Evolutionary conservation across 2,113 vertebrate species (phyloP), one percentile per base, ranked within the genome.

Genomic region (Neofelis nebulosa): DNA sequence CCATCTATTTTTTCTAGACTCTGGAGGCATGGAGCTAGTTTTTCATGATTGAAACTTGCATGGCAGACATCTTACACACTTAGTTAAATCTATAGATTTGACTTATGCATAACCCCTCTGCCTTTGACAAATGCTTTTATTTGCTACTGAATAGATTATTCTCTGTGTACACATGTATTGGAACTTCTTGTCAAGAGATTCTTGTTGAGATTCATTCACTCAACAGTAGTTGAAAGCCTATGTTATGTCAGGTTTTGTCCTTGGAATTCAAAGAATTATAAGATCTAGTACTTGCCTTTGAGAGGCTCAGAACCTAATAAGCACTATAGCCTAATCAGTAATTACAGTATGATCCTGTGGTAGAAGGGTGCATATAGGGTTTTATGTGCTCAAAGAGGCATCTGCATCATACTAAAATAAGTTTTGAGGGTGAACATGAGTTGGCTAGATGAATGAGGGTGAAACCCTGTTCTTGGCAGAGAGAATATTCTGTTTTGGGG

Each of bases 41-140:
- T 96, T 82, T 48, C 55, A 68, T 89, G 61, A 88, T 71, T 52
- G n/a, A 80, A 97, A 92, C 74, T 71, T 94, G 50, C 5, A 8
- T 88, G 33, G 33, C 13, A 71, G 94, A 57, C 80, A 78, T 95
- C 83, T 95, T 78, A 83, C 68, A 76, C 86, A 63, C 33, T 95
- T 96, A 25, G 36, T 85, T 94, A 73, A 94, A 96, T 91, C 41
- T 91, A 63, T 73, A 91, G 50, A 84, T 65, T 79, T 97, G 80
- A 25, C 18, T 83, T 91, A 79, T 63, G 38, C 65, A n/a, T 82
- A 93, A 89, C 52, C 48, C 57, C 31, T 97, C 57, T 87, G 11
- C 31, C 1, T 55, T 93, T 86, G 92, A 68, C 80, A 90, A 31
- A 63, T 90, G 31, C 55, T 95, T 98, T 97, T 57, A 90, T n/a